phyloP scores from a whole-genome alignment of 2,113 vertebrate species.

The Ailuropoda melanoleuca region DNA sequence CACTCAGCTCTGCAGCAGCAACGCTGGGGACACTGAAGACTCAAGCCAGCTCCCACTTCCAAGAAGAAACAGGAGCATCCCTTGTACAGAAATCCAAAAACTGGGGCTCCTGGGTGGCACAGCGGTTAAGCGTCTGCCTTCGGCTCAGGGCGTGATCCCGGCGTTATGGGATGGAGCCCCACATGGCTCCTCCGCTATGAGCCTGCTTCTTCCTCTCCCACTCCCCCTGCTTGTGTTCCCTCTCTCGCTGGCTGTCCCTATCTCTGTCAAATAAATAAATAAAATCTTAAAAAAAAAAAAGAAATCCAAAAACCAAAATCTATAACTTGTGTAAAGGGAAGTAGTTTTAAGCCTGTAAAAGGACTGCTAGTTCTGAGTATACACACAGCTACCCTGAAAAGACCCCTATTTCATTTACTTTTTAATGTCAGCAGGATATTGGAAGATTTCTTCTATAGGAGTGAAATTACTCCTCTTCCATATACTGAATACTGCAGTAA shows the following conservation, averaged over 20 bases:
- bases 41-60: neutral
- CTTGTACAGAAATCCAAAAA: neutral
- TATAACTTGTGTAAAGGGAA: slow-evolving; percentile 60
- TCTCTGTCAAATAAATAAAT: too few species aligned
- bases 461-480: neutral
- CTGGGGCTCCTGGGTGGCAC: too few species aligned
- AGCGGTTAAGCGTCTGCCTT: too few species aligned
- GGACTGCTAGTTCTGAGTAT: slow-evolving; percentile 47
- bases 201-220: too few species aligned
- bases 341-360: slow-evolving; percentile 57
- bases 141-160: too few species aligned
- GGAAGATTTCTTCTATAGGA: slow-evolving; percentile 34
- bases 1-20: neutral
- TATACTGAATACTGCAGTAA: neutral
- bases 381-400: slow-evolving; percentile 36
- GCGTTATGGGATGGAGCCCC: too few species aligned
- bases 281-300: too few species aligned
- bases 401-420: neutral
- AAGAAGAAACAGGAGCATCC: neutral
- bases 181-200: too few species aligned
- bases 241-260: too few species aligned
- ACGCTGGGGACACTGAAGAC: neutral
- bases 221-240: too few species aligned
- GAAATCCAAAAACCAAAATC: slow-evolving; percentile 44
- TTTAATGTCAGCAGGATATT: slow-evolving; percentile 60